A percentile compares a stretch with the other conserved stretches of the same genome.
Conservation (phyloP, 2,113 vertebrate species). For the Pelodiscus sinensis region DNA sequence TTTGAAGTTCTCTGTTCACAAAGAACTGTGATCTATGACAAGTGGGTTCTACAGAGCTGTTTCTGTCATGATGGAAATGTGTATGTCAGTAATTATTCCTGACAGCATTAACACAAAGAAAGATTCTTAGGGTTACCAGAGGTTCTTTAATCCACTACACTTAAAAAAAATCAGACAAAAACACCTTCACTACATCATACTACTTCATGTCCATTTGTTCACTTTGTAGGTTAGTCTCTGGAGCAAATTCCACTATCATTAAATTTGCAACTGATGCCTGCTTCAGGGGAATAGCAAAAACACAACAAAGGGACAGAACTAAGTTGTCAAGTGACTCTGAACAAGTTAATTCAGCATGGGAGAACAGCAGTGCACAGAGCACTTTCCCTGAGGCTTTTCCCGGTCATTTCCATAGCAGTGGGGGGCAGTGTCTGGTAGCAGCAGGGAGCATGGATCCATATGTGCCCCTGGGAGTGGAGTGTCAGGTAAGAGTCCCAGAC, state of each 20-base stretch:
- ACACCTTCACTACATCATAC: slow-evolving; percentile 20
- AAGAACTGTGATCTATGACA: not conserved
- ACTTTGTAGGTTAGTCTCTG: slow-evolving; percentile 23
- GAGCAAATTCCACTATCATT: not conserved
- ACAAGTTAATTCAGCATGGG: slow-evolving; percentile 4
- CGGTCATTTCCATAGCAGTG: too few species aligned
- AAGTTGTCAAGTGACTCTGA: slow-evolving; percentile 25
- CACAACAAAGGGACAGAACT: not conserved
- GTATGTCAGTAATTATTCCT: not conserved
- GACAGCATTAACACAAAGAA: not conserved
- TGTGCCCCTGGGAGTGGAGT: too few species aligned
- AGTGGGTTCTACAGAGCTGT: not conserved
- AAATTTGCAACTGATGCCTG: not conserved
- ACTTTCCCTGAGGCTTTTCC: too few species aligned
- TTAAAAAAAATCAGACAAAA: slow-evolving; percentile 45
- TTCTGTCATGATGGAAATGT: not conserved
- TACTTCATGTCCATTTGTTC: slow-evolving; percentile 19
- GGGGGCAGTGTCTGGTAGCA: too few species aligned
- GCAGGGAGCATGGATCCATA: too few species aligned
- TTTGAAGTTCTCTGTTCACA: not conserved
- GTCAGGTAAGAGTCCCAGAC: too few species aligned
- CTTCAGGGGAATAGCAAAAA: slow-evolving; percentile 8
- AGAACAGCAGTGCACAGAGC: too few species aligned
- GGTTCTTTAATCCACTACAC: not conserved
- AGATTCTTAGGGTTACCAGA: not conserved